Percentiles rank a stretch among this genome's conserved stretches.
phyloP scores from a whole-genome alignment of 2,888 invertebrate species.

The Erebia ligea region DNA sequence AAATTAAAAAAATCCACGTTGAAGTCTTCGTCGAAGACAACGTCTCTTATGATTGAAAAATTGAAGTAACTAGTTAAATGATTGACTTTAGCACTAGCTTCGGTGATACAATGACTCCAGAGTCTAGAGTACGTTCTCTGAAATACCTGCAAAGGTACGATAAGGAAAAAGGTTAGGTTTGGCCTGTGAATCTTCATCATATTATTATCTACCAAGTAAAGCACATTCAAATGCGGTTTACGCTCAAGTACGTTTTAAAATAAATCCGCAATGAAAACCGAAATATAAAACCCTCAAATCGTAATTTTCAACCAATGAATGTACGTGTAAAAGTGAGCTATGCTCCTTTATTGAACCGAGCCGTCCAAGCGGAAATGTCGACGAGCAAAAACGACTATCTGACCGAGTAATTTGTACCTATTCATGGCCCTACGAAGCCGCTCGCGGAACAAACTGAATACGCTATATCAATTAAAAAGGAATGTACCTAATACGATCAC shows the following conservation, averaged over 20 bases:
- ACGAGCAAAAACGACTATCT: constrained; percentile 18
- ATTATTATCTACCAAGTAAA: neutral
- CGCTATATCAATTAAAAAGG: constrained; percentile 21
- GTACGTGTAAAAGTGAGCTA: constrained; percentile 15
- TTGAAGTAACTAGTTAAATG: too few species aligned
- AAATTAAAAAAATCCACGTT: too few species aligned
- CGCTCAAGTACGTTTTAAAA: constrained; percentile 14
- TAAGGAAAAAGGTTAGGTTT: too few species aligned
- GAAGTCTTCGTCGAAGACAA: too few species aligned
- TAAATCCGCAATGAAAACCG: constrained; percentile 5
- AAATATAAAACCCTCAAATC: constrained; percentile 10
- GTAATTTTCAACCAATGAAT: constrained; percentile 9
- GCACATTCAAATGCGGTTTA: neutral
- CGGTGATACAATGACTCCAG: too few species aligned
- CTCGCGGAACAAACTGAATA: constrained; percentile 19
- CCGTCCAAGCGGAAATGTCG: constrained; percentile 15
- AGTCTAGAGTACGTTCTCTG: neutral
- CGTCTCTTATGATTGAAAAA: too few species aligned
- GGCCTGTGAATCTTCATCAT: neutral
- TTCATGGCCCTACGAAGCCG: constrained; percentile 17
- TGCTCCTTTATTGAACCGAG: constrained; percentile 14
- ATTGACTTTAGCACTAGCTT: too few species aligned
- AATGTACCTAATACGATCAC: constrained; percentile 21
- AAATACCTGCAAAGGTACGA: neutral
- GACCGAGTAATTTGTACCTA: constrained; percentile 24